Base-by-base conservation (phyloP, 2,797 vertebrate genomes). In the Hozukius guyotensis region DNA sequence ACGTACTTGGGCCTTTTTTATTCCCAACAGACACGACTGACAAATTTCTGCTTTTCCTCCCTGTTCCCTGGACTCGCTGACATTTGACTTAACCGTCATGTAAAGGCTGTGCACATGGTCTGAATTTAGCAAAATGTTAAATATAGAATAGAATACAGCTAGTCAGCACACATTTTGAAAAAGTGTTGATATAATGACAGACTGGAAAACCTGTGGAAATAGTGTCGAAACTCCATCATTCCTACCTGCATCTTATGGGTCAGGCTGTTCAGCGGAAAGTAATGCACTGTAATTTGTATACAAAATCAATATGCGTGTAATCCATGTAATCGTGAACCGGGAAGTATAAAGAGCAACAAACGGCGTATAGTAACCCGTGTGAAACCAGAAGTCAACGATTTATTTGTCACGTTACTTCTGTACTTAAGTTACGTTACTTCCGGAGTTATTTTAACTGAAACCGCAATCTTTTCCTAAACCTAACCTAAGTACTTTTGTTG, bases 71-170 rank as follows among this genome's bases (percentile, higher is more conserved):
- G 24, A 77, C 75, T 29, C 29, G 52, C 53, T 67, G 38, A 76
- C 56, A 71, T 88, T 18, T 72, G 53, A 74, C 67, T 32, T 53
- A 64, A 31, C 42, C 25, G 2, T 46, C 10, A 49, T 66, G 14
- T 55, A 25, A 5, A 46, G 8, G 36, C 6, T 25, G n/a, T 46
- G n/a, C n/a, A 55, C 1, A 60, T 46, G 42, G 18, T 56, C 29
- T 71, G 65, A 36, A 56, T 70, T 66, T 42, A 59, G n/a, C 6
- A 32, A 71, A 31, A 38, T 22, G 18, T 8, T 66, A 36, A 65
- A 34, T 12, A 25, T 10, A 24, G 34, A 74, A 25, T 25, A 13
- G 14, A 32, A n/a, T 24, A 9, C 25, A 67, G 12, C 52, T 27
- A 42, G 16, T 66, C 16, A 49, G 29, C 36, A 59, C 25, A 80